A percentile compares a stretch with the other conserved stretches of the same genome.
Evolutionary conservation across 2,113 vertebrate species (phyloP).

Genomic region (Albula glossodonta): DNA sequence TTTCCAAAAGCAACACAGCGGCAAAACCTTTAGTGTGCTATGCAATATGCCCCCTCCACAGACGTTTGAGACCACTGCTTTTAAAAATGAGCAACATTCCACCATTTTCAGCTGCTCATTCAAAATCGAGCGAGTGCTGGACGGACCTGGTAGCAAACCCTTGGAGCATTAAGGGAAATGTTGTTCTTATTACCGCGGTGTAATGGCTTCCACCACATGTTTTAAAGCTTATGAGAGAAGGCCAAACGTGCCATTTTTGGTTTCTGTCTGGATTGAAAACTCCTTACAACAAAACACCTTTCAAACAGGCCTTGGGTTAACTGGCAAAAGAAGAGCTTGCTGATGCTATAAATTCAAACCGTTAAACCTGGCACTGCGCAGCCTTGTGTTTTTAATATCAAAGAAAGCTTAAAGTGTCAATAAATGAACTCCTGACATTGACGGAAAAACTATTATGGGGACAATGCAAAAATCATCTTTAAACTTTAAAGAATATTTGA

Average conservation of each 20-base stretch:
- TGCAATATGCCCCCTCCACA: background rate
- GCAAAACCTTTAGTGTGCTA: no score
- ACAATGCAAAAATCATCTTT: no score
- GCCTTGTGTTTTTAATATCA: background rate
- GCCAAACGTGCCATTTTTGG: background rate
- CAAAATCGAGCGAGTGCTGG: background rate
- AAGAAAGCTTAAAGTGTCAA: no score
- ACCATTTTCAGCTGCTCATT: slow-evolving; percentile 20
- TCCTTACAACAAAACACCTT: background rate
- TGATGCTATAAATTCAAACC: background rate
- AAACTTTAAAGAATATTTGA: no score
- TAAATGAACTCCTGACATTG: no score
- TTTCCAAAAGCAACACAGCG: no score
- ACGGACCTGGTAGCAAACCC: slow-evolving; percentile 19
- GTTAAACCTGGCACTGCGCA: background rate
- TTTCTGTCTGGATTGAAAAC: background rate
- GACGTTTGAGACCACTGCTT: background rate
- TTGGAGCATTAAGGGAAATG: background rate
- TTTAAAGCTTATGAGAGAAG: slow-evolving; percentile 8
- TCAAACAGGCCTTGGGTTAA: background rate
- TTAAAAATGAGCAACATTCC: slow-evolving; percentile 14
- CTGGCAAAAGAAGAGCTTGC: background rate
- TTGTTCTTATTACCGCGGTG: slow-evolving; percentile 24
- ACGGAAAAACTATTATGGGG: no score
- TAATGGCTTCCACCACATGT: slow-evolving; percentile 21